Percentiles rank a stretch among this genome's conserved stretches.
Evolutionary conservation across 2,888 invertebrate species (phyloP).

Genomic region (Cepaea hortensis): DNA sequence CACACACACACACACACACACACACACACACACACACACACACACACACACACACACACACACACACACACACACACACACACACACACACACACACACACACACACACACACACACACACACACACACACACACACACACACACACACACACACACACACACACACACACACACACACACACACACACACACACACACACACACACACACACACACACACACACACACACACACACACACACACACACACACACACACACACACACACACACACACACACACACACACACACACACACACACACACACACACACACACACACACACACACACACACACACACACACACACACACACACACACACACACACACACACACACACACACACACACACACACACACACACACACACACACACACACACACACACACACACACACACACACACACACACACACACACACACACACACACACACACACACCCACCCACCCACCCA

Average conservation of each 20-base stretch:
- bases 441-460: not conserved
- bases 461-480: not conserved
- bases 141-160: not conserved
- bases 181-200: not conserved
- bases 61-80: not conserved
- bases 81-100: not conserved
- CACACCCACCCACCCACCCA: not conserved
- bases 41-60: not conserved
- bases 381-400: not conserved
- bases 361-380: not conserved
- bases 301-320: not conserved
- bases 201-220: not conserved
- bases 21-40: not conserved
- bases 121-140: not conserved
- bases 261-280: not conserved
- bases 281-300: not conserved
- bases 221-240: not conserved
- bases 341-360: not conserved
- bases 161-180: not conserved
- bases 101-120: not conserved
- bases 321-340: not conserved
- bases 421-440: not conserved
- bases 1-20: not conserved
- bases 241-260: not conserved
- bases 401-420: not conserved